These are phyloP conservation scores for Podarcis cretensis DNA, from an alignment of 2,113 vertebrate species.

Conservation along the genomic window DNA sequence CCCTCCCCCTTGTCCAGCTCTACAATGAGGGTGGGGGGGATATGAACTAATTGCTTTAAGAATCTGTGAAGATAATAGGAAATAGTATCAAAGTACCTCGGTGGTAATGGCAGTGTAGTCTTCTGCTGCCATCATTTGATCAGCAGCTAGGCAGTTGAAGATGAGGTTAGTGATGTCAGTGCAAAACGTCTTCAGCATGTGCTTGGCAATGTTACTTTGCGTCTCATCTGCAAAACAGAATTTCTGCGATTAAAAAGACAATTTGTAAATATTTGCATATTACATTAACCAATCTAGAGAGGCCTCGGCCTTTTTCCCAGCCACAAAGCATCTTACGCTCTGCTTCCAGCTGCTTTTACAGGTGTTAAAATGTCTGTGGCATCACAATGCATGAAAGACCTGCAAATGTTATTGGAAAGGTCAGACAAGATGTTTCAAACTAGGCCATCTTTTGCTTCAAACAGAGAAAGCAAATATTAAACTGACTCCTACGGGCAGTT, in stretches of 20 bases:
- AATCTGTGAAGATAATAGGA: conserved; percentile 20
- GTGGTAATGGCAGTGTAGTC: conserved; percentile 82
- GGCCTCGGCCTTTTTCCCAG: neutral
- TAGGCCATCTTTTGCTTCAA: neutral
- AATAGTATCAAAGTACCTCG: conserved; percentile 78
- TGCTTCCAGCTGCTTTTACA: neutral
- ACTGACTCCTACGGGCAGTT: neutral
- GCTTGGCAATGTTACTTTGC: conserved; percentile 86
- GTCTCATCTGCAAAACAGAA: conserved; percentile 88
- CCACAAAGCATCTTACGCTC: neutral
- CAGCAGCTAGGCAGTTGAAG: conserved; percentile 90
- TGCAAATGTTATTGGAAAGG: neutral
- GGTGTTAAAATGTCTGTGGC: neutral
- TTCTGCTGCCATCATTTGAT: conserved; percentile 91
- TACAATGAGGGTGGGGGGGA: neutral
- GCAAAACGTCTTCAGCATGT: conserved; percentile 91
- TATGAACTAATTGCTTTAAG: neutral
- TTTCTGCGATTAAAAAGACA: conserved; percentile 14
- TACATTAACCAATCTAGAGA: neutral
- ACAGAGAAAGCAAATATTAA: neutral
- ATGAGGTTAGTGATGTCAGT: conserved; percentile 92
- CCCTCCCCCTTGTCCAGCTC: neutral
- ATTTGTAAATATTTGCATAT: neutral
- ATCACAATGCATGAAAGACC: neutral
- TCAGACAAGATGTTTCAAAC: neutral